phyloP scores from a whole-genome alignment of 1,140 invertebrate species.

The Rhopalosiphum padi region DNA sequence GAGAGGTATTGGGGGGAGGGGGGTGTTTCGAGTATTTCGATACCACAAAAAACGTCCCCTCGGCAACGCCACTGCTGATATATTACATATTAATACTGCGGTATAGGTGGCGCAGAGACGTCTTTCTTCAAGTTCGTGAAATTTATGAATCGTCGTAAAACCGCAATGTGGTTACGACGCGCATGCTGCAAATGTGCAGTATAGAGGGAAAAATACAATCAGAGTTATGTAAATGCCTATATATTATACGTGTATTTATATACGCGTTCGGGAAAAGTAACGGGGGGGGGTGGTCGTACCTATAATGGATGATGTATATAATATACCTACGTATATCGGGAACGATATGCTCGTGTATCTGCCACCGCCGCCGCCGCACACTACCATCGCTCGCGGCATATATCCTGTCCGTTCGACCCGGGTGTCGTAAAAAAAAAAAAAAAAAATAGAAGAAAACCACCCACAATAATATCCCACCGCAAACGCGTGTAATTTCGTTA shows the following conservation, averaged over 20 bases:
- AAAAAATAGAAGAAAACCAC: background rate
- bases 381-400: background rate
- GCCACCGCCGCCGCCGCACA: too few species aligned
- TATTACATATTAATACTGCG: too few species aligned
- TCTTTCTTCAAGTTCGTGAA: background rate
- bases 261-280: background rate
- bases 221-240: slow-evolving; percentile 19
- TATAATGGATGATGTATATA: too few species aligned
- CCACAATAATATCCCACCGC: background rate
- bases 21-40: too few species aligned
- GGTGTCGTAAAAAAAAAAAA: background rate
- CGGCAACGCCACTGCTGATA: too few species aligned
- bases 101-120: background rate
- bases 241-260: background rate
- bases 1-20: too few species aligned
- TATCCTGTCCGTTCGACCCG: background rate
- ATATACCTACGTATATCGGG: too few species aligned
- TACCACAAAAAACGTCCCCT: too few species aligned
- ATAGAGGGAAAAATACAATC: background rate
- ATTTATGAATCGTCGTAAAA: slow-evolving; percentile 52
- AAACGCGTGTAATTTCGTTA: background rate
- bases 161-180: background rate
- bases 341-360: too few species aligned
- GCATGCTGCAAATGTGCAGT: background rate
- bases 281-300: background rate